A percentile compares a stretch with the other conserved stretches of the same genome.
These are phyloP conservation scores for Aphelocoma californica DNA, from an alignment of 2,797 vertebrate genomes.

Conservation along the genomic window DNA sequence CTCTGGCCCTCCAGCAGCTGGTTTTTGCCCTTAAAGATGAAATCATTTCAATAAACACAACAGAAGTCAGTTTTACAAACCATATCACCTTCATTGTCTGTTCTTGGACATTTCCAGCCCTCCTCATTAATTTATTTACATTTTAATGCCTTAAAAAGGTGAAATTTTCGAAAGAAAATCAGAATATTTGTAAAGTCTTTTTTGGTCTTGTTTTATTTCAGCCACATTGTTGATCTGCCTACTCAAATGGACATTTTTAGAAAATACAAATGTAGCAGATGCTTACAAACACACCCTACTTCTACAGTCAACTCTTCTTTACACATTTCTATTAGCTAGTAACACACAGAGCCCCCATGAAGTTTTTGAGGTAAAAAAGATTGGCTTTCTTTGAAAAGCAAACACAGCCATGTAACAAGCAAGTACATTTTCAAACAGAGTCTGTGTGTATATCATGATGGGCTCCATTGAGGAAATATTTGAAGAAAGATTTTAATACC, in stretches of 20 bases:
- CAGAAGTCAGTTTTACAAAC: background rate
- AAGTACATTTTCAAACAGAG: background rate
- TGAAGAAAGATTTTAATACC: slow-evolving; percentile 18
- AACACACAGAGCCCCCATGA: background rate
- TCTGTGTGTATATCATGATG: background rate
- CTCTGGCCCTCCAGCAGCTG: background rate
- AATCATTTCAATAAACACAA: background rate
- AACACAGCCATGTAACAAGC: background rate
- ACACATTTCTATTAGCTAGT: slow-evolving; percentile 16
- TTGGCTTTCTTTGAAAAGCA: background rate
- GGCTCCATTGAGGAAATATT: slow-evolving; percentile 30
- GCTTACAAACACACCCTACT: background rate
- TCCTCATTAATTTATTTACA: background rate
- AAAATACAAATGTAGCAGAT: slow-evolving; percentile 1
- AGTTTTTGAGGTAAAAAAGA: background rate
- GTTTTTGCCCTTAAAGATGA: background rate
- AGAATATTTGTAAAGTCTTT: background rate
- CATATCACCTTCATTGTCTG: background rate
- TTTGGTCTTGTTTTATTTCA: background rate
- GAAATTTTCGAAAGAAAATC: background rate
- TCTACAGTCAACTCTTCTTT: background rate
- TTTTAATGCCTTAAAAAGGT: background rate
- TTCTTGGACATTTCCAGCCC: background rate
- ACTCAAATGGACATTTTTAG: background rate
- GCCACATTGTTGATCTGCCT: background rate